Percentiles rank a stretch among this genome's conserved stretches.
These are phyloP conservation scores for Oceanodroma leucorhoa DNA, from an alignment of 2,797 vertebrate species.

Conservation along the genomic window DNA sequence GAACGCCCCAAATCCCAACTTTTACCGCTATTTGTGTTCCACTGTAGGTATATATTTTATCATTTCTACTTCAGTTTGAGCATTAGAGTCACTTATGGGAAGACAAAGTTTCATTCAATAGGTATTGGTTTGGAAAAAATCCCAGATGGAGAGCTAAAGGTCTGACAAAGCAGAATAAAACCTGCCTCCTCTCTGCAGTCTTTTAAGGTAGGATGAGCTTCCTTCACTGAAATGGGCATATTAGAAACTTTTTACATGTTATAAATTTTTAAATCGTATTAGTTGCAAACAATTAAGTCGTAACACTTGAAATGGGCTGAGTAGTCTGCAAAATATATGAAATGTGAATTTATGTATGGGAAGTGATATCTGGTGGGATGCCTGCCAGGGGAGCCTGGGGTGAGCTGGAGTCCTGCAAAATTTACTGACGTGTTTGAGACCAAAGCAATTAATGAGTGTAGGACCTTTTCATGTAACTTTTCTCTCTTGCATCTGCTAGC, in stretches of 20 bases:
- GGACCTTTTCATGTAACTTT: background rate
- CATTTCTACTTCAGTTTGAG: background rate
- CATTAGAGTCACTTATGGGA: background rate
- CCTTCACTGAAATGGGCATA: background rate
- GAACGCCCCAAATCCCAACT: rapidly evolving
- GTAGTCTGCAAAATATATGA: background rate
- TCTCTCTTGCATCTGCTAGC: background rate
- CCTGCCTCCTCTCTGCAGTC: background rate
- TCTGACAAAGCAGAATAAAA: background rate
- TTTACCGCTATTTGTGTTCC: background rate
- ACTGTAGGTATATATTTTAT: background rate
- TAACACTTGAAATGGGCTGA: background rate
- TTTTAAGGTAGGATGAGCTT: background rate
- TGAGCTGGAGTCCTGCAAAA: background rate
- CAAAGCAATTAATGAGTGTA: background rate
- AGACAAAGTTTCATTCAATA: background rate
- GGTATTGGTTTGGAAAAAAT: background rate
- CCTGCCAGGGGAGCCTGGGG: background rate
- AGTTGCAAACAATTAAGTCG: background rate
- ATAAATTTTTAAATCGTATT: background rate
- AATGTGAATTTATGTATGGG: background rate
- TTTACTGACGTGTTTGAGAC: background rate
- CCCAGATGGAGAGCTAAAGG: background rate
- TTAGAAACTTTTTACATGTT: background rate
- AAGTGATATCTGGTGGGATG: no score